Evolutionary conservation across 2,888 invertebrate genomes (phyloP).

Genomic region (Agonopterix subpropinquella): DNA sequence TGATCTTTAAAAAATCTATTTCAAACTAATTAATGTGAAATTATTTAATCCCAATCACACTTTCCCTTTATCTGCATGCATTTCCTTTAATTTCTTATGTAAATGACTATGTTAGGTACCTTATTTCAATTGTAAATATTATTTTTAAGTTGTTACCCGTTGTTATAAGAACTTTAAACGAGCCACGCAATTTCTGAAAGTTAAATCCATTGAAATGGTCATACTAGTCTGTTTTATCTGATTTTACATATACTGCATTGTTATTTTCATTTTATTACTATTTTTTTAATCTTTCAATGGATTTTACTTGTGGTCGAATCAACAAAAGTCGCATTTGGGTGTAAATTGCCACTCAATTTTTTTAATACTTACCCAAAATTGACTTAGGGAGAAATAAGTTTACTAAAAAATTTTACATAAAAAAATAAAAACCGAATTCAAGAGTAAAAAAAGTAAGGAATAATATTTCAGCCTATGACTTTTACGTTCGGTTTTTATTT

Average conservation of each 20-base stretch:
- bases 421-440: too few species aligned
- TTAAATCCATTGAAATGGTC: slow-evolving; percentile 43
- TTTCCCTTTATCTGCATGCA: slow-evolving; percentile 27
- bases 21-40: too few species aligned
- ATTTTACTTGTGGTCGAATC: slow-evolving; percentile 48
- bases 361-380: too few species aligned
- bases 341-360: too few species aligned
- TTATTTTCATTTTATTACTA: slow-evolving; percentile 22
- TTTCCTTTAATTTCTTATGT: slow-evolving; percentile 33
- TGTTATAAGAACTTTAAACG: slow-evolving; percentile 25
- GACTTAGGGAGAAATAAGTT: too few species aligned
- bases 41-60: too few species aligned
- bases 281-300: slow-evolving; percentile 37
- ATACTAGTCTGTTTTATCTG: slow-evolving; percentile 61
- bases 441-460: too few species aligned
- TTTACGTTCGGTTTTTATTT: too few species aligned
- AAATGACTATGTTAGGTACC: slow-evolving; percentile 24
- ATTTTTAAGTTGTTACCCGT: slow-evolving; percentile 56
- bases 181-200: slow-evolving; percentile 33
- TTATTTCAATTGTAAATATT: slow-evolving; percentile 41
- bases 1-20: too few species aligned
- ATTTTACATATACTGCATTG: slow-evolving; percentile 22
- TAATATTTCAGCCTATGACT: too few species aligned
- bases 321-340: background rate
- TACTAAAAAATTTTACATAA: too few species aligned